Evolutionary conservation across 1,140 invertebrate genomes (phyloP).

Genomic region (Lutraria rhynchaena): DNA sequence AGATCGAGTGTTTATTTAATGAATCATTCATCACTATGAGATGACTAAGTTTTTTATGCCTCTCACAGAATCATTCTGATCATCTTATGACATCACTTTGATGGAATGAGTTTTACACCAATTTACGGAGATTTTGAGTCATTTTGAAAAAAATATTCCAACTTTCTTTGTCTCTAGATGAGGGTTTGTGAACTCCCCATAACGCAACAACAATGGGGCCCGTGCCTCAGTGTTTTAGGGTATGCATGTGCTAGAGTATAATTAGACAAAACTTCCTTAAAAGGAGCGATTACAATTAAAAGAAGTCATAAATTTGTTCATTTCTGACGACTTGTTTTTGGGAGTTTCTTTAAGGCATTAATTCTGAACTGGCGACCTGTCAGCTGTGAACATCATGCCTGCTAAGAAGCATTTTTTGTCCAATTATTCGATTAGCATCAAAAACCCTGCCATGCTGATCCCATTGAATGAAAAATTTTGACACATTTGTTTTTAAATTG

Average conservation of each 20-base stretch:
- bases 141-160: too few relatives aligned
- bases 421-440: too few relatives aligned
- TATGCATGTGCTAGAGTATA: constrained; percentile 31
- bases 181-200: too few relatives aligned
- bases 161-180: constrained; percentile 10
- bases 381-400: constrained; percentile 11
- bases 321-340: constrained; percentile 18
- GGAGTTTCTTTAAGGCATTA: constrained; percentile 25
- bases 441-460: constrained; percentile 25
- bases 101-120: too few relatives aligned
- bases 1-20: too few relatives aligned
- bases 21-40: too few relatives aligned
- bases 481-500: constrained; percentile 47
- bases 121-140: too few relatives aligned
- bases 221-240: constrained; percentile 1
- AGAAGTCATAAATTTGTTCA: constrained; percentile 36
- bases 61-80: too few relatives aligned
- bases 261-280: constrained; percentile 33
- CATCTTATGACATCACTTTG: too few relatives aligned
- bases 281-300: constrained; percentile 33
- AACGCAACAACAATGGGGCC: constrained; percentile 20
- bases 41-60: too few relatives aligned
- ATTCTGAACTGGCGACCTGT: constrained; percentile 21
- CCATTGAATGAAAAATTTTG: constrained; percentile 38
- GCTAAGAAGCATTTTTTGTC: constrained; percentile 28